Conservation (phyloP, 2,797 vertebrate species). For the Alauda arvensis region DNA sequence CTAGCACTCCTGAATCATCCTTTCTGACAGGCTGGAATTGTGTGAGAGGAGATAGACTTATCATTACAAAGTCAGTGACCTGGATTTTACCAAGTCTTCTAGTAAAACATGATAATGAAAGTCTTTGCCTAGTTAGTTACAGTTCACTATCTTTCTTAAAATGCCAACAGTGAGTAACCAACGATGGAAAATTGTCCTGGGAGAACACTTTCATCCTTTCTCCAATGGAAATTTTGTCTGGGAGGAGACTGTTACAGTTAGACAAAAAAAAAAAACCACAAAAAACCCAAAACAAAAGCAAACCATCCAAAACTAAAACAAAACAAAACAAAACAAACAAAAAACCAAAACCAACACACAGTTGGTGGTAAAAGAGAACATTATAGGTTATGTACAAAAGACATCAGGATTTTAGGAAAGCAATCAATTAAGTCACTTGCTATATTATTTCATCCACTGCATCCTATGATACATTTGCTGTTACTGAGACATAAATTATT, state of each 20-base stretch:
- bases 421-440: neutral
- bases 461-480: neutral
- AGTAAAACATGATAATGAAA: neutral
- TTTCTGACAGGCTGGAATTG: constrained; percentile 11
- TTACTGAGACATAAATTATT: neutral
- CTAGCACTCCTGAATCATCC: neutral
- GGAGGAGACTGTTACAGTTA: neutral
- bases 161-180: neutral
- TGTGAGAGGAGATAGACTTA: neutral
- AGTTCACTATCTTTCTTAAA: neutral
- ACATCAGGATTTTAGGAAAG: neutral
- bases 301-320: no score
- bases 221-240: neutral
- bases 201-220: neutral
- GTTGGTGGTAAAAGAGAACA: neutral
- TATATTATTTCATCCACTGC: neutral
- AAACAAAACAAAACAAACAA: no score
- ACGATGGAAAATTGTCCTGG: neutral
- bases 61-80: constrained; percentile 18
- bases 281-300: no score
- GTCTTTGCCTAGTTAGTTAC: neutral
- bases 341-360: neutral
- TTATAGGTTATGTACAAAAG: neutral
- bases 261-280: no score
- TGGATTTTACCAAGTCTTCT: neutral